These are phyloP conservation scores for Spondyliosoma cantharus DNA, from an alignment of 2,797 vertebrate species.

Conservation along the genomic window DNA sequence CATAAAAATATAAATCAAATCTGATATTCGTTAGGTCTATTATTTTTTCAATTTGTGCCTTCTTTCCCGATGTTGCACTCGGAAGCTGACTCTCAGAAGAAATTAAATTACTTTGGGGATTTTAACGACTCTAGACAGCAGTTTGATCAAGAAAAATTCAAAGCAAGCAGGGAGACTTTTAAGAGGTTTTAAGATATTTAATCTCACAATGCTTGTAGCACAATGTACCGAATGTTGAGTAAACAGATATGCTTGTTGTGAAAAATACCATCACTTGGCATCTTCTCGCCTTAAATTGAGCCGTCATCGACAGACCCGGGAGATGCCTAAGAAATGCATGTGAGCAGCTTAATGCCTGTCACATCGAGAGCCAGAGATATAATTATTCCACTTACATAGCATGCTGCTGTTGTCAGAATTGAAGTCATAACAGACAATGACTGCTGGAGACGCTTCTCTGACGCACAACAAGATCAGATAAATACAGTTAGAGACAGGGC, in stretches of 20 bases:
- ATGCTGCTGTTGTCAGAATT: slow-evolving; percentile 52
- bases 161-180: slow-evolving; percentile 80
- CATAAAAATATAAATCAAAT: neutral
- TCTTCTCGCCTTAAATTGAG: slow-evolving; percentile 50
- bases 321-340: slow-evolving; percentile 52
- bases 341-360: slow-evolving; percentile 62
- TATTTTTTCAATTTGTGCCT: slow-evolving; percentile 36
- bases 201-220: slow-evolving; percentile 68
- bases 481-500: slow-evolving; percentile 35
- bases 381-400: slow-evolving; percentile 65
- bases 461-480: slow-evolving; percentile 53
- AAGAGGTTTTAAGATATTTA: slow-evolving; percentile 80
- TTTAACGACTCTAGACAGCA: slow-evolving; percentile 83
- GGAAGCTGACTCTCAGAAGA: slow-evolving; percentile 74
- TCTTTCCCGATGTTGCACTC: slow-evolving; percentile 58
- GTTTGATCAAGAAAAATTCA: slow-evolving; percentile 87
- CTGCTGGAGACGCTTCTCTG: slow-evolving; percentile 42
- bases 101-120: slow-evolving; percentile 77
- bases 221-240: slow-evolving; percentile 47
- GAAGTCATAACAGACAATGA: slow-evolving; percentile 56
- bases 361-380: slow-evolving; percentile 71
- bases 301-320: slow-evolving; percentile 40
- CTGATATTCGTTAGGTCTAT: slow-evolving; percentile 23
- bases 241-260: slow-evolving; percentile 60
- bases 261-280: slow-evolving; percentile 59